Conservation (phyloP, 2,797 vertebrate species). For the Xenentodon cancila region DNA sequence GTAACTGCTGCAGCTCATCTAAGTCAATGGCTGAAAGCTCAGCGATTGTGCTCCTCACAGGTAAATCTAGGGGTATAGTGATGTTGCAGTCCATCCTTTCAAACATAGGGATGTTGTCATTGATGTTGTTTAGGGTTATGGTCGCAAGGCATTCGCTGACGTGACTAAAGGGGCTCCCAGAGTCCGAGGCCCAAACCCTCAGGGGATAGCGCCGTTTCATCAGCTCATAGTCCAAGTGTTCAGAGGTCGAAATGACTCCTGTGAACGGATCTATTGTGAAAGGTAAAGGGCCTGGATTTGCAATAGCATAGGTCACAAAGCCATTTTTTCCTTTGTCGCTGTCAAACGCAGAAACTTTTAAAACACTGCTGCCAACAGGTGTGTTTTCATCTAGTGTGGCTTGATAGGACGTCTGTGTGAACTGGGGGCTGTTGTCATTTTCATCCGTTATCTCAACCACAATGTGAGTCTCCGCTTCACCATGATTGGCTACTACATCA, state of each 20-base stretch:
- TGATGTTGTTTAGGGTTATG: constrained; percentile 91
- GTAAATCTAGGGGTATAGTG: constrained; percentile 84
- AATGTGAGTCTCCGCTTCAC: constrained; percentile 81
- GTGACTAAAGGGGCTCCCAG: constrained; percentile 90
- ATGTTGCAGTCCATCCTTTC: constrained; percentile 91
- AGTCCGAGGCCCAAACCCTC: constrained; percentile 93
- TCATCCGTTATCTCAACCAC: constrained; percentile 87
- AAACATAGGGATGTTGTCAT: constrained; percentile 93
- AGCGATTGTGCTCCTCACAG: constrained; percentile 79
- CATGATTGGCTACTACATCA: constrained; percentile 81
- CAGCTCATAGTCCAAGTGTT: constrained; percentile 93
- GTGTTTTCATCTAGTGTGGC: constrained; percentile 89
- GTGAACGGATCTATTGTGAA: constrained; percentile 91
- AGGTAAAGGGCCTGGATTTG: constrained; percentile 81
- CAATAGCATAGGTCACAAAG: constrained; percentile 88
- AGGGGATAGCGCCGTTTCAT: constrained; percentile 92
- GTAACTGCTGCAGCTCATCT: constrained; percentile 92
- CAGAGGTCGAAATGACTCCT: constrained; percentile 88
- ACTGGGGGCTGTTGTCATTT: constrained; percentile 91
- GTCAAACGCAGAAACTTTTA: constrained; percentile 88
- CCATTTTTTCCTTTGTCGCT: constrained; percentile 87
- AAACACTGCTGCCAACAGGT: constrained; percentile 87
- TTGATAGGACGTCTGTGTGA: constrained; percentile 84
- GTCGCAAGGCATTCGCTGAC: constrained; percentile 89
- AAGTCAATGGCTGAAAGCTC: constrained; percentile 91